Evolutionary conservation across 2,888 invertebrate species (phyloP).

Genomic region (Sycophila texana): DNA sequence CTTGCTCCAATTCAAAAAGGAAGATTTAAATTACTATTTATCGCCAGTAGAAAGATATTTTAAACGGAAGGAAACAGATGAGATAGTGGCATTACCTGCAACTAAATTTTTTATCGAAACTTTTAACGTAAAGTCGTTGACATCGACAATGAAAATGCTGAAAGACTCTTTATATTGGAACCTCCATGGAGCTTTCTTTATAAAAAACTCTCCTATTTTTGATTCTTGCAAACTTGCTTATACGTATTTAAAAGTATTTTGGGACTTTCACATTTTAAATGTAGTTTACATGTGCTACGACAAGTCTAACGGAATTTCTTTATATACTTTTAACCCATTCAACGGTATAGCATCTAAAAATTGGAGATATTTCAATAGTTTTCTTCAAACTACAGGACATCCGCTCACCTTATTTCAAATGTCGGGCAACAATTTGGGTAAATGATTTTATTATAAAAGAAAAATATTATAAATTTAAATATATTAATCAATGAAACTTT

Average conservation of each 20-base stretch:
- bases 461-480: background rate
- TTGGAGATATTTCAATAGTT: background rate
- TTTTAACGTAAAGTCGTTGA: too few relatives aligned
- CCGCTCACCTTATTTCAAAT: background rate
- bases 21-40: too few relatives aligned
- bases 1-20: too few relatives aligned
- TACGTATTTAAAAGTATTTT: background rate
- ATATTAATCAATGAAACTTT: too few relatives aligned
- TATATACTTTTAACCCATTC: constrained; percentile 20
- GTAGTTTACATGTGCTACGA: constrained; percentile 1
- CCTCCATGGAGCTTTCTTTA: constrained; percentile 10
- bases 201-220: background rate
- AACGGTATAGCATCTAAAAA: background rate
- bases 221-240: constrained; percentile 8
- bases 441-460: background rate
- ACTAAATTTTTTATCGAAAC: too few relatives aligned
- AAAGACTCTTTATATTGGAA: constrained; percentile 22
- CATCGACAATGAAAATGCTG: background rate
- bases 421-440: background rate
- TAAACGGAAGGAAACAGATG: too few relatives aligned
- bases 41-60: too few relatives aligned
- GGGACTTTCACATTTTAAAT: constrained; percentile 16
- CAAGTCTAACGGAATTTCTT: constrained; percentile 4
- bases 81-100: too few relatives aligned
- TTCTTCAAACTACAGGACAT: background rate